phyloP scores from a whole-genome alignment of 2,113 vertebrate genomes.

The Lanius ludovicianus region DNA sequence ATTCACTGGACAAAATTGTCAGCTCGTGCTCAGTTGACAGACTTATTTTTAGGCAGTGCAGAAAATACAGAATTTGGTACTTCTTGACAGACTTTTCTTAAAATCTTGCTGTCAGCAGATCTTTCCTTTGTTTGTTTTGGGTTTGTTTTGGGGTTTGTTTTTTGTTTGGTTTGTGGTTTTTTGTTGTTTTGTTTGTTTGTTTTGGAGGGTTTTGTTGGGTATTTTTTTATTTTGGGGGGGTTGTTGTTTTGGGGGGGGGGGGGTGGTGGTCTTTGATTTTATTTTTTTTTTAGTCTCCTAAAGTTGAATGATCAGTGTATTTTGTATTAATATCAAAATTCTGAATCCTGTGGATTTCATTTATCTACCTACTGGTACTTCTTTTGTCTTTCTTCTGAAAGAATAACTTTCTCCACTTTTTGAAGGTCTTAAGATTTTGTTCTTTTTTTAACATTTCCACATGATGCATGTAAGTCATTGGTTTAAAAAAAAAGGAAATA shows the following conservation, averaged over 20 bases:
- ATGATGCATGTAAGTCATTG: not conserved
- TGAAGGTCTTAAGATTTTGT: not conserved
- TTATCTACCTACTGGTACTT: not conserved
- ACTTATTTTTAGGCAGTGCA: not conserved
- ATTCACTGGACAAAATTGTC: not conserved
- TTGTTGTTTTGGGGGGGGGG: not conserved
- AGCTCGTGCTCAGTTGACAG: not conserved
- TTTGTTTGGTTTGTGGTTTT: no score
- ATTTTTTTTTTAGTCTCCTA: not conserved
- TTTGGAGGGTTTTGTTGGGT: not conserved
- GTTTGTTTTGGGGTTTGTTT: not conserved
- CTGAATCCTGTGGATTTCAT: not conserved
- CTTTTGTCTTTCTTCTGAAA: not conserved
- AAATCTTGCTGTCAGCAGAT: not conserved
- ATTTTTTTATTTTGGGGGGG: not conserved
- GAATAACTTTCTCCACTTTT: not conserved
- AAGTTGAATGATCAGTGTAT: not conserved
- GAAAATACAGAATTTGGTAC: not conserved
- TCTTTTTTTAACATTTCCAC: rapidly evolving
- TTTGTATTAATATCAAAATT: not conserved
- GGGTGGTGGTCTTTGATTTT: not conserved
- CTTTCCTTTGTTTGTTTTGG: not conserved
- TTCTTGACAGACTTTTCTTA: not conserved
- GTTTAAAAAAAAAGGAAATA: not conserved
- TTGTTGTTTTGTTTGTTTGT: not conserved